Conservation (phyloP, 2,113 vertebrate genomes). For the Anthoscopus minutus region DNA sequence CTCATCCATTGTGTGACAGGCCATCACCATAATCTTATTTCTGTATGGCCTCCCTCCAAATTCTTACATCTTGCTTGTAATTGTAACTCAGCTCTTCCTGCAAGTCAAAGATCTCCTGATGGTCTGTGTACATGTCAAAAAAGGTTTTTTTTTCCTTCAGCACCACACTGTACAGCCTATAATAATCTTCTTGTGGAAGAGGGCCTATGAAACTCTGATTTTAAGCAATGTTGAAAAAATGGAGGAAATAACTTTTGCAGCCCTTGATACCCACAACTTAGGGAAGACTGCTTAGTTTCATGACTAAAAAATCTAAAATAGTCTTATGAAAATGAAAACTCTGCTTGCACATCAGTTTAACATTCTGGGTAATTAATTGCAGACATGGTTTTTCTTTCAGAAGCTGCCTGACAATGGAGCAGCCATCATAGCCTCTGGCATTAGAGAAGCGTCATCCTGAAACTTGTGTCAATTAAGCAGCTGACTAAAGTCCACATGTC, state of each 20-base stretch:
- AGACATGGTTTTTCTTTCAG: neutral
- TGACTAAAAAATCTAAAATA: neutral
- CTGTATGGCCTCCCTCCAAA: neutral
- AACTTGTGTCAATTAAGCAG: neutral
- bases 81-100: neutral
- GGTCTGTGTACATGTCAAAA: neutral
- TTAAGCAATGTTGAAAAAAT: neutral
- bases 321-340: neutral
- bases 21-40: neutral
- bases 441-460: neutral
- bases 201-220: neutral
- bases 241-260: neutral
- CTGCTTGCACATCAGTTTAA: neutral
- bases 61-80: neutral
- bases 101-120: neutral
- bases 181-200: neutral
- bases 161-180: neutral
- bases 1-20: neutral
- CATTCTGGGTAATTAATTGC: neutral
- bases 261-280: neutral
- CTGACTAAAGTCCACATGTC: neutral
- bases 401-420: neutral
- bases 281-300: neutral
- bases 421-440: neutral
- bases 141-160: neutral